phyloP scores from a whole-genome alignment of 1,140 invertebrate genomes.

The Drosophila mauritiana region DNA sequence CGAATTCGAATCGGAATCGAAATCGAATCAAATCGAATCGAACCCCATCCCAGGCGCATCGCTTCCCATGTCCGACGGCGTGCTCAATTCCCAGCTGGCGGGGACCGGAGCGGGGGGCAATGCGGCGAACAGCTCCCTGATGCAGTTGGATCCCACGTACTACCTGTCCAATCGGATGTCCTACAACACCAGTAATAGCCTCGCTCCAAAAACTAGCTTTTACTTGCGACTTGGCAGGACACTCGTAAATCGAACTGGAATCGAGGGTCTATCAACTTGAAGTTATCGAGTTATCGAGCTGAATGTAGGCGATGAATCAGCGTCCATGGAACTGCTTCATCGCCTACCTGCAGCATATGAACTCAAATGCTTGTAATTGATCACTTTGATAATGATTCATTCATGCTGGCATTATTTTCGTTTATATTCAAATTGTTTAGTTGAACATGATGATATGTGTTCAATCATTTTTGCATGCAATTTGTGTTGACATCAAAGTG shows the following conservation, averaged over 20 bases:
- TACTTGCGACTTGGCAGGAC: neutral
- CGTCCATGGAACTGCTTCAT: too few species aligned
- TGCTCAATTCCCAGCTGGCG: conserved; percentile 60
- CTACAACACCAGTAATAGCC: conserved; percentile 80
- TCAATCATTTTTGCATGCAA: too few species aligned
- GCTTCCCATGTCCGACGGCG: conserved; percentile 77
- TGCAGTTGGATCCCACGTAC: conserved; percentile 75
- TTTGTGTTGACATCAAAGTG: too few species aligned
- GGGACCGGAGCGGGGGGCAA: conserved; percentile 63
- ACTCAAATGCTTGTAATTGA: too few species aligned
- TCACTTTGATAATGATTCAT: too few species aligned
- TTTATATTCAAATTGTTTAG: too few species aligned
- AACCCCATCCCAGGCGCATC: conserved; percentile 54
- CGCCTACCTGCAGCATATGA: too few species aligned
- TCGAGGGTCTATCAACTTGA: too few species aligned
- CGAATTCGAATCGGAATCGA: conserved; percentile 17
- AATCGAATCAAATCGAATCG: conserved; percentile 5
- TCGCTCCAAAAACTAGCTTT: neutral
- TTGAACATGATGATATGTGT: too few species aligned
- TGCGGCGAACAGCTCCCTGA: conserved; percentile 66
- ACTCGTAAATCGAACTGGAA: neutral
- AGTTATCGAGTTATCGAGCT: too few species aligned
- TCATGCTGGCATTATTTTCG: too few species aligned
- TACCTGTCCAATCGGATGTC: conserved; percentile 82
- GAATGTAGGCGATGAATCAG: too few species aligned